Evolutionary conservation across 2,113 vertebrate genomes (phyloP), one percentile per base, ranked within the genome.

Genomic region (Gambusia holbrooki): DNA sequence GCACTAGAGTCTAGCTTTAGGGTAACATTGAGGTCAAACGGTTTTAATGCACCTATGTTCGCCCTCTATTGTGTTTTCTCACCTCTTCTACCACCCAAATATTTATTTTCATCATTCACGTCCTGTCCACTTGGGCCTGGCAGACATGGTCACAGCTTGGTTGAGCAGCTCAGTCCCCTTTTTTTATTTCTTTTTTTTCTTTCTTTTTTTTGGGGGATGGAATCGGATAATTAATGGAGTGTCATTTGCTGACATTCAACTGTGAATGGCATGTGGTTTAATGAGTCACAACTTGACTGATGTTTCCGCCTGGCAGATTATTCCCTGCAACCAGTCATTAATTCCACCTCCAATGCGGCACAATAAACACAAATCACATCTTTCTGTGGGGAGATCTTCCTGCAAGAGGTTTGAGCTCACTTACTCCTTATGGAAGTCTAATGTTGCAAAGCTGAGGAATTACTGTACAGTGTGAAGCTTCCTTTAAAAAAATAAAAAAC

Each of bases 1-100:
- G 97, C 97, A 98, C 96, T 96, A 94, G 95, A 96, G 96, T 96
- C 96, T 96, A 95, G 94, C 93, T 89, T 94, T 94, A 95, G 94
- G 92, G 93, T 94, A 96, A 85, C 91, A 82, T 91, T 68, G 88
- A 92, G 93, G 93, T 95, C 94, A 94, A 92, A 84, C 83, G 82
- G 70, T 66, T 86, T 71, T 84, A 84, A 89, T 86, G 87, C 87
- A 28, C 60, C 62, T 78, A 69, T 62, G 65, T 90, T 84, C 80
- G 74, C 72, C 76, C 66, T 73, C 67, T 63, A 63, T 77, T 88
- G 66, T 75, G 61, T 77, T 64, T 84, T 73, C 70, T 67, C 62
- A 32, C 30, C 71, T 68, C 65, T 68, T 69, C 71, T 9, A 54
- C 77, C 37, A 62, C 62, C 32, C 15, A 8, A 68, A 30, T 62